Percentiles rank a stretch among this genome's conserved stretches.
Conservation (phyloP, 1,140 invertebrate genomes). For the Trichonephila clavata region DNA sequence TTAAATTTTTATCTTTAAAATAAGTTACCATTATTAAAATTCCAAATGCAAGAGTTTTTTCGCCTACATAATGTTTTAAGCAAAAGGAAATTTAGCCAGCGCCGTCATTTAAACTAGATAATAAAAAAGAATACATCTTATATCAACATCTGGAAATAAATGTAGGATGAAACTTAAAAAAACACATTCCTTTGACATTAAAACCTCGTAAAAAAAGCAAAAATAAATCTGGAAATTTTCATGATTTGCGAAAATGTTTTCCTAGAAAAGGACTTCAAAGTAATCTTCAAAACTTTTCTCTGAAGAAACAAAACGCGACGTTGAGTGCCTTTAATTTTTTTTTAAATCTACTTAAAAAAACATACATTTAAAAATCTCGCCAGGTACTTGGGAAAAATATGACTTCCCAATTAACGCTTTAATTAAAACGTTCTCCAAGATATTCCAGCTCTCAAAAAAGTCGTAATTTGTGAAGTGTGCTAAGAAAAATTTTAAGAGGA, state of each 20-base stretch:
- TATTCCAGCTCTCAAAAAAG: constrained; percentile 33
- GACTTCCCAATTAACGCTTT: constrained; percentile 61
- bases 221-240: background rate
- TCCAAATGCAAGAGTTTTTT: background rate
- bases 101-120: background rate
- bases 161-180: background rate
- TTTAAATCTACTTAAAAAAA: background rate
- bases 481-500: constrained; percentile 20
- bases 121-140: background rate
- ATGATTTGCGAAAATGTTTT: constrained; percentile 25
- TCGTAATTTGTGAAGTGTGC: constrained; percentile 31
- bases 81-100: background rate
- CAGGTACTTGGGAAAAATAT: constrained; percentile 26
- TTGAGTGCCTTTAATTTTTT: background rate
- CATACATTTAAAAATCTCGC: constrained; percentile 6
- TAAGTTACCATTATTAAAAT: background rate
- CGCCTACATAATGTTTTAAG: background rate
- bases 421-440: constrained; percentile 56
- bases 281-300: constrained; percentile 42
- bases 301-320: background rate
- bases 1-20: too few relatives aligned
- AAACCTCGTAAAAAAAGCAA: background rate
- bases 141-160: background rate
- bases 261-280: background rate
- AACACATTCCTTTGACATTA: background rate